Base-by-base conservation (phyloP, 92 coral and sea anemone genomes). In the Desmophyllum pertusum region DNA sequence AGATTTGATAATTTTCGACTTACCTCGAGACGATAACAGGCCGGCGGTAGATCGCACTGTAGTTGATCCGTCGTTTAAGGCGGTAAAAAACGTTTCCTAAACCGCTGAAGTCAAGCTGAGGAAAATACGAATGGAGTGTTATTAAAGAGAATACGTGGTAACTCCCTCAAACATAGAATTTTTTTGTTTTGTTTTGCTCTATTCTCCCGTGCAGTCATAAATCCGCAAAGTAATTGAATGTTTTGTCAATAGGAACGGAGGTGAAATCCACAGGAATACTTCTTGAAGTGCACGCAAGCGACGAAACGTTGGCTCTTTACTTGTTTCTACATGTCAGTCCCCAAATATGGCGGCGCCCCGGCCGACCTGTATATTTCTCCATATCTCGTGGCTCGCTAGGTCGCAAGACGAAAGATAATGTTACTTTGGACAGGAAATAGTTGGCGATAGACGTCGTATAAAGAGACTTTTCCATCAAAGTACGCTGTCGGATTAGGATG, bases 401-500 rank as follows among this genome's bases (percentile, higher is more conserved):
- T 64, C 27, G 72, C 71, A 61, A 64, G 21, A 62, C 46, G 57
- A 61, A 40, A 80, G 75, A 48, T 65, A 66, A 37, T 42, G 63
- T 13, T 45, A 80, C 45, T 18, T 70, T 29, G 5, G n/a, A 55
- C 59, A 81, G 85, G 79, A 82, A 71, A 81, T 81, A 59, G 11
- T 4, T 27, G 29, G 53, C 29, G 78, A 46, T 36, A 80, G 51
- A 35, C 21, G 23, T 45, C 83, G 10, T 10, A 25, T 29, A 50
- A 42, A 15, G 36, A 68, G 66, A 69, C 21, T 11, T 59, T 62
- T 62, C 67, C 67, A 62, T 62, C 30, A 62, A 62, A 62, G n/a
- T 25, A 27, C 30, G 8, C n/a, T 19, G 10, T 18, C 27, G 13
- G 19, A 38, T 33, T 19, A 67, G 25, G 7, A 65, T 14, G 29